A percentile compares a stretch with the other conserved stretches of the same genome.
phyloP scores from a whole-genome alignment of 2,113 vertebrate genomes.

The Rhineura floridana region DNA sequence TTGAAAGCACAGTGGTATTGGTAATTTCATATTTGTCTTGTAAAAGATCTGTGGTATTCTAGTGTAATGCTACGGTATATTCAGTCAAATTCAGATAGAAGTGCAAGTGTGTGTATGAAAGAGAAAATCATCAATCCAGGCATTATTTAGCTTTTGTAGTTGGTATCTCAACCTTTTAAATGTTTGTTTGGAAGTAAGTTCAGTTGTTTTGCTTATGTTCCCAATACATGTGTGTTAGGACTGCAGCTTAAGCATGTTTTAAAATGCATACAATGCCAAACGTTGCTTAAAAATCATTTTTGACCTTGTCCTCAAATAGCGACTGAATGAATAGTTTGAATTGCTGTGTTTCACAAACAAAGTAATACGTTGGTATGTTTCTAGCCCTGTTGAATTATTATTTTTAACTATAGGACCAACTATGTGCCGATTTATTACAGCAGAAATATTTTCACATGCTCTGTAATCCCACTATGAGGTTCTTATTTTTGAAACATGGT shows the following conservation, averaged over 20 bases:
- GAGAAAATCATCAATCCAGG: constrained; percentile 34
- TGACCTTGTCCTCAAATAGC: constrained; percentile 60
- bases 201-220: background rate
- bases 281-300: constrained; percentile 62
- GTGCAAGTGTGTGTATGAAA: background rate
- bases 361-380: constrained; percentile 50
- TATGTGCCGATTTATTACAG: background rate
- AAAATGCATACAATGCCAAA: constrained; percentile 37
- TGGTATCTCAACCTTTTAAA: background rate
- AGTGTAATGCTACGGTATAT: background rate
- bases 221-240: background rate
- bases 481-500: background rate
- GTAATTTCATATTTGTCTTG: background rate
- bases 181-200: background rate
- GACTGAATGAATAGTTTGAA: constrained; percentile 55
- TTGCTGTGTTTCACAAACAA: constrained; percentile 63
- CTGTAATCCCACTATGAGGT: background rate
- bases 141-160: background rate
- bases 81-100: background rate
- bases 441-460: background rate
- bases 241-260: background rate
- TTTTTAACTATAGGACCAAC: constrained; percentile 1
- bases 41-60: background rate
- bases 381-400: background rate
- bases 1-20: background rate